Evolutionary conservation across 2,113 vertebrate species (phyloP).

Genomic region (Limanda limanda): DNA sequence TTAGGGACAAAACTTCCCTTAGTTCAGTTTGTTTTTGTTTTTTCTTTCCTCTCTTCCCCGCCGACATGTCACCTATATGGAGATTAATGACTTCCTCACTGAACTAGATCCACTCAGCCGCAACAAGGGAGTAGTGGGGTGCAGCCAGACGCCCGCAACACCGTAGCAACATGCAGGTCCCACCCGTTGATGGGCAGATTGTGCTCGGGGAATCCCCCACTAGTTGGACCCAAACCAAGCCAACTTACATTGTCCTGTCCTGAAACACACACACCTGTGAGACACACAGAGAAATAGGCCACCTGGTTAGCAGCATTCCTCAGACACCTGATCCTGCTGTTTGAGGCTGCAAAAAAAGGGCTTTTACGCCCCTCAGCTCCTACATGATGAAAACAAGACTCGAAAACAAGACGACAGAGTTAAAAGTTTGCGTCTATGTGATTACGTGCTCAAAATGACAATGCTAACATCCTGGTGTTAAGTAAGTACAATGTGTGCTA

Average conservation of each 20-base stretch:
- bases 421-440: background rate
- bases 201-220: slow-evolving; percentile 67
- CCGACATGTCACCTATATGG: slow-evolving; percentile 72
- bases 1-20: too few species aligned
- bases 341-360: slow-evolving; percentile 32
- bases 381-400: background rate
- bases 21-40: slow-evolving; percentile 44
- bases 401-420: background rate
- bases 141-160: slow-evolving; percentile 54
- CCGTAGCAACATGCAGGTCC: slow-evolving; percentile 62
- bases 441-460: background rate
- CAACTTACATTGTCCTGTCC: slow-evolving; percentile 53
- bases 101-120: slow-evolving; percentile 66
- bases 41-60: slow-evolving; percentile 25
- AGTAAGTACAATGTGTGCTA: background rate
- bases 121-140: slow-evolving; percentile 38
- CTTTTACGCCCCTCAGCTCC: slow-evolving; percentile 21
- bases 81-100: slow-evolving; percentile 78
- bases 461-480: background rate
- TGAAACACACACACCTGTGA: slow-evolving; percentile 23
- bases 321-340: slow-evolving; percentile 60
- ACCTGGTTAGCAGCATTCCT: slow-evolving; percentile 66
- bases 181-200: slow-evolving; percentile 59
- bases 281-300: slow-evolving; percentile 52
- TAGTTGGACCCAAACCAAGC: slow-evolving; percentile 60